phyloP scores from a whole-genome alignment of 2,888 invertebrate species.

The Crossocerus cetratus region DNA sequence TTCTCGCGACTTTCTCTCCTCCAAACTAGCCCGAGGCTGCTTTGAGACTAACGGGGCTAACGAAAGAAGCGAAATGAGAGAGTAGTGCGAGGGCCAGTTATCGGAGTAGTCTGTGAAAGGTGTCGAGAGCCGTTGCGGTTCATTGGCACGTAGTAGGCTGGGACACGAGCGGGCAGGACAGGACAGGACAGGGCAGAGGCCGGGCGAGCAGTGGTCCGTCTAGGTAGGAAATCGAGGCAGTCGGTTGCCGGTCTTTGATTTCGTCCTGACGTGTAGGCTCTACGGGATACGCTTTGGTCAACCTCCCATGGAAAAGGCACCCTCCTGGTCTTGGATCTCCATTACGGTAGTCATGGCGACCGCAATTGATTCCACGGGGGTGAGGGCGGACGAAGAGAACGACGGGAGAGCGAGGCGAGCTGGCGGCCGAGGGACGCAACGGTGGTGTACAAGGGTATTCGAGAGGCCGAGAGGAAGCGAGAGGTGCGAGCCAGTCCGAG shows the following conservation, averaged over 20 bases:
- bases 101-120: no score
- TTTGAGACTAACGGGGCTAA: neutral
- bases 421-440: slow-evolving; percentile 37
- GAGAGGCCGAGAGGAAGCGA: slow-evolving; percentile 40
- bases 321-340: slow-evolving; percentile 72
- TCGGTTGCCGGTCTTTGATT: slow-evolving; percentile 67
- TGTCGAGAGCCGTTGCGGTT: no score
- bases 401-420: slow-evolving; percentile 43
- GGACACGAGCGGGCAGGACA: no score
- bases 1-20: no score
- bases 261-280: slow-evolving; percentile 64
- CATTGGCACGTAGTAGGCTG: no score
- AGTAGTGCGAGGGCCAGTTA: no score
- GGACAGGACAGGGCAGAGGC: neutral
- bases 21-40: no score
- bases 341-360: slow-evolving; percentile 76
- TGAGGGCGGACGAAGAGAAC: slow-evolving; percentile 60
- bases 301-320: slow-evolving; percentile 71
- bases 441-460: slow-evolving; percentile 47
- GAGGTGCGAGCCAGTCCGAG: slow-evolving; percentile 21
- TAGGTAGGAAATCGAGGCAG: slow-evolving; percentile 21
- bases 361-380: slow-evolving; percentile 74
- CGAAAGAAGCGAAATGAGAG: no score
- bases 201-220: neutral
- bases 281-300: slow-evolving; percentile 67